phyloP scores from a whole-genome alignment of 2,888 invertebrate genomes.

The Invenusta paracnida region DNA sequence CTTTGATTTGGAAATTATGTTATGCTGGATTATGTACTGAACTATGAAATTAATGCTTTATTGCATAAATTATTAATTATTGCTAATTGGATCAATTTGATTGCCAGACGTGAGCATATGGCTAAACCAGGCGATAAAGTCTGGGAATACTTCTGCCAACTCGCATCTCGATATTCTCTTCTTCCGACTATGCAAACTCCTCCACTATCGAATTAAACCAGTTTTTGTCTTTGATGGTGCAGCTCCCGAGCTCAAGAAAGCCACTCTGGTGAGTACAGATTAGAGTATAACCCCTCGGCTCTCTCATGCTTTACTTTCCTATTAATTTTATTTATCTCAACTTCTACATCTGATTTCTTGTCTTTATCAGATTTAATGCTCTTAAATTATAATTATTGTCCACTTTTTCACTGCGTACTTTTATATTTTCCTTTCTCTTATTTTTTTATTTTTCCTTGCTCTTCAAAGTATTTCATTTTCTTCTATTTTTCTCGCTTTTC shows the following conservation, averaged over 20 bases:
- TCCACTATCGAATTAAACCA: slow-evolving; percentile 89
- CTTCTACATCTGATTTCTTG: too few species aligned
- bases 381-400: too few species aligned
- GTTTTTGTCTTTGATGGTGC: slow-evolving; percentile 97
- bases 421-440: too few species aligned
- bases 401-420: too few species aligned
- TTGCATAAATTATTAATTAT: not conserved
- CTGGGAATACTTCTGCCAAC: slow-evolving; percentile 71
- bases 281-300: too few species aligned
- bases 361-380: too few species aligned
- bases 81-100: not conserved
- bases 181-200: slow-evolving; percentile 85
- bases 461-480: too few species aligned
- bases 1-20: not conserved
- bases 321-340: too few species aligned
- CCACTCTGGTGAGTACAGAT: slow-evolving; percentile 59
- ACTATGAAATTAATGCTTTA: not conserved
- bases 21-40: too few species aligned
- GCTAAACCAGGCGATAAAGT: slow-evolving; percentile 93
- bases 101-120: slow-evolving; percentile 89
- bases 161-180: slow-evolving; percentile 89
- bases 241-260: slow-evolving; percentile 81
- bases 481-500: too few species aligned
- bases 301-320: too few species aligned
- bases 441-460: too few species aligned